Base-by-base conservation (phyloP, 2,113 vertebrate genomes). In the Hypocryptadius cinnamomeus region DNA sequence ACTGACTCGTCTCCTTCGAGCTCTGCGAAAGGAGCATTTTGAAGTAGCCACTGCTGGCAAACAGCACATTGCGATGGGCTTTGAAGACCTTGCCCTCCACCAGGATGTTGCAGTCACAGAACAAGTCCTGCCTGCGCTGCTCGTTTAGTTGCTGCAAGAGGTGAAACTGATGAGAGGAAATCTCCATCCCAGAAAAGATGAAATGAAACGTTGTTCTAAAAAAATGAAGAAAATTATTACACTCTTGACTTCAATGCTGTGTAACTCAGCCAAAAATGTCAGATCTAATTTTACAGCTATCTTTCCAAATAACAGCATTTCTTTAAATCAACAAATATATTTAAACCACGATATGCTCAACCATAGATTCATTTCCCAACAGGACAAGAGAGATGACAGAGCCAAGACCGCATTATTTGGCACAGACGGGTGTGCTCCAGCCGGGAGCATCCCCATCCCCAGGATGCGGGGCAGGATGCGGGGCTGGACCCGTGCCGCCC, bases 31-130 rank as follows among this genome's bases (percentile, higher is more conserved):
- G 98, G 79, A 99, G 97, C 99, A 99, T 99, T 82, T 99, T 99
- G 97, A 99, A 99, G 95, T 99, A 99, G 90, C 99, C 99, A 0
- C 99, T 99, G 95, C 99, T 99, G 91, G 98, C 99, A 19, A 99
- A 99, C 35, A 99, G 85, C 40, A 99, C 98, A 77, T 99, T 99
- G 37, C 99, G 98, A 87, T 99, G 99, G 6, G 99, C 99, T 90
- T 98, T 98, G 96, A 99, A 99, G 95, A 99, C 98, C 95, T 98
- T 98, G 8, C 99, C 99, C 97, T 99, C 99, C 9, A 99, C 99
- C 92, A 99, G 92, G 82, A 99, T 98, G 22, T 92, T 98, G 98
- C 99, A 99, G 96, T 99, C 99, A 22, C 99, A 99, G 96, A 99
- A 99, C 4, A 99, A 97, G 73, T 99, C 99, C 73, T 99, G 99